Evolutionary conservation across 1,140 invertebrate genomes (phyloP), one percentile per base, ranked within the genome.

Genomic region (Zaprionus lachaisei): DNA sequence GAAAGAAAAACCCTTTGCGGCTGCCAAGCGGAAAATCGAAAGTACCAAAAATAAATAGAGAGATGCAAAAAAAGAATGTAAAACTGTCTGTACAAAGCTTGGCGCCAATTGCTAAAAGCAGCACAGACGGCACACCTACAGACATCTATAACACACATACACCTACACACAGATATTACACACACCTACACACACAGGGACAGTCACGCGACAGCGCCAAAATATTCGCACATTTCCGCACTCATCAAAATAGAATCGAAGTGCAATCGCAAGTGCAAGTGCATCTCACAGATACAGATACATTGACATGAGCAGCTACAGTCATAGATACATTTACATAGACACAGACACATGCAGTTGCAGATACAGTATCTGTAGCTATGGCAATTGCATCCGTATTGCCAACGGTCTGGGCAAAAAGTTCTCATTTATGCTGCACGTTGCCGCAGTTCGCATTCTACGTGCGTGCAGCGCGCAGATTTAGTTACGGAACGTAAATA

Each of bases 191-290:
- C 22, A 49, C 54, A 24, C 54, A n/a, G 51, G 22, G 51, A 63
- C 60, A 44, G 44, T 71, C 31, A 56, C 17, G 54, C 54, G 49
- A 65, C 17, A 63, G 28, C 17, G 57, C 70, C 72, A 78, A 69
- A 80, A 72, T 67, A 81, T 81, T 83, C 84, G 81, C 84, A 87
- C 85, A 84, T 87, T 89, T 87, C 84, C 84, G 84, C 84, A 87
- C 76, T 80, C 72, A 81, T 80, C 83, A 84, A 83, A 79, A 85
- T 80, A 80, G 81, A 81, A 85, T 78, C 81, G 72, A 81, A 89
- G 80, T 84, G 81, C 70, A 75, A 70, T 38, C 79, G 80, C 83
- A 89, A 80, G 80, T 87, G 84, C 83, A 87, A 84, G 81, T 85
- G 78, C 82, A 84, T 51, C 80, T 47, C 22, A 61, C 64, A 72